Percentiles rank a stretch among this genome's conserved stretches.
phyloP scores from a whole-genome alignment of 2,797 vertebrate species.

The Gila robusta region DNA sequence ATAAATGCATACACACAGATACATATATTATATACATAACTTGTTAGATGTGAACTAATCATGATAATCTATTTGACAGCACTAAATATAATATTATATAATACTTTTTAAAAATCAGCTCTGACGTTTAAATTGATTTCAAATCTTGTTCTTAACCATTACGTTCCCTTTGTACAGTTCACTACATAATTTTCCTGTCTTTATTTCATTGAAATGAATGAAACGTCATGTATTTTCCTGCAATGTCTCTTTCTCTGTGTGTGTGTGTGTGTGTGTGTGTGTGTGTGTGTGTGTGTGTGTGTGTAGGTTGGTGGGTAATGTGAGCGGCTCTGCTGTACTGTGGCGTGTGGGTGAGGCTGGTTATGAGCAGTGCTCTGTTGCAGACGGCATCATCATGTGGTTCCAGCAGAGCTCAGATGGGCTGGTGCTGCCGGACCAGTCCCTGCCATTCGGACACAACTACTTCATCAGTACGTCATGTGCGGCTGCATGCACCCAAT shows the following conservation, averaged over 20 bases:
- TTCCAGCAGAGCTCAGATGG: conserved; percentile 89
- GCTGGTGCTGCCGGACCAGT: conserved; percentile 89
- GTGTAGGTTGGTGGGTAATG: conserved; percentile 79
- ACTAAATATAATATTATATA: neutral
- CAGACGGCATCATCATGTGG: conserved; percentile 87
- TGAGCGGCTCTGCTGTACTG: conserved; percentile 86
- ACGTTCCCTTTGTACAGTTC: neutral
- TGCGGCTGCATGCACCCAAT: neutral
- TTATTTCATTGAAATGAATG: neutral
- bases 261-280: neutral
- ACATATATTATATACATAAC: too few relatives aligned
- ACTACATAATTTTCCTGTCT: too few relatives aligned
- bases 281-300: neutral
- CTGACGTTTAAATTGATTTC: neutral
- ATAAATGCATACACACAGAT: neutral
- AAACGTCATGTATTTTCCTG: too few relatives aligned
- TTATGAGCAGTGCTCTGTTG: conserved; percentile 90
- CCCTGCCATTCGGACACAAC: conserved; percentile 89
- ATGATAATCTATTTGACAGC: too few relatives aligned
- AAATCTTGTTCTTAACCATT: neutral
- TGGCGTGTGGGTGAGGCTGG: conserved; percentile 90
- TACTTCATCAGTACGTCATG: conserved; percentile 93
- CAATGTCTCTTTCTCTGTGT: neutral
- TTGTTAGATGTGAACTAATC: too few relatives aligned
- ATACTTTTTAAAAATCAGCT: neutral